Evolutionary conservation across 1,140 invertebrate species (phyloP), one percentile per base, ranked within the genome.

Genomic region (Zaprionus gabonicus): DNA sequence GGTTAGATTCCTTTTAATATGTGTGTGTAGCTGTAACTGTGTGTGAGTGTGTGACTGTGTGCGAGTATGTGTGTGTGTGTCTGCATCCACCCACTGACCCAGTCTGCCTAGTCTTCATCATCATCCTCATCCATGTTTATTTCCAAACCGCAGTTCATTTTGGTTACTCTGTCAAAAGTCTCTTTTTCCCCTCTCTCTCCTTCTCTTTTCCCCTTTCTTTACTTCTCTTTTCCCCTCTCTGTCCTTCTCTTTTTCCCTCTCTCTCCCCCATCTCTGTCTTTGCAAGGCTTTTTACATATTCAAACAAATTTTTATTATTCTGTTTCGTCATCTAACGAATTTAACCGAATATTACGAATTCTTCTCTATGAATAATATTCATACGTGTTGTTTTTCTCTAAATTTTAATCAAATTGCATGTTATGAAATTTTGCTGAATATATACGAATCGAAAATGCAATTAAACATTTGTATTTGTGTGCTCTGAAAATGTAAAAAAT

Each of bases 151-250:
- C 46, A 51, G 46, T 28, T 13, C 41, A 3, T 20, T 64, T 64
- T 53, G 62, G 28, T 46, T 65, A 17, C 36, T 65, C 51, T 64
- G 31, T 23, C 46, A 49, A 65, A 49, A 64, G n/a, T 64, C 15
- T 49, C 7, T 36, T 17, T n/a, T 20, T 34, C 28, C 31, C n/a
- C 23, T n/a, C 31, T 31, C 49, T 34, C 6, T 31, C 23, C 23
- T 23, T 23, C 1, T 1, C 23, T 23, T 2, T 2, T 23, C 23
- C 23, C 23, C 23, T 23, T 23, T 23, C 23, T 1, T 2, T 23
- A 1, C 23, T 2, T 23, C 23, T 2, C 23, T 17, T 10, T 34
- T 34, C 28, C 23, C 23, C 23, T 23, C 2, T 23, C 23, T 23
- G 1, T 27, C 13, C 27, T 12, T 17, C 28, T 20, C 5, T 15